Conservation (phyloP, 1,140 invertebrate genomes). For the Arion vulgaris region DNA sequence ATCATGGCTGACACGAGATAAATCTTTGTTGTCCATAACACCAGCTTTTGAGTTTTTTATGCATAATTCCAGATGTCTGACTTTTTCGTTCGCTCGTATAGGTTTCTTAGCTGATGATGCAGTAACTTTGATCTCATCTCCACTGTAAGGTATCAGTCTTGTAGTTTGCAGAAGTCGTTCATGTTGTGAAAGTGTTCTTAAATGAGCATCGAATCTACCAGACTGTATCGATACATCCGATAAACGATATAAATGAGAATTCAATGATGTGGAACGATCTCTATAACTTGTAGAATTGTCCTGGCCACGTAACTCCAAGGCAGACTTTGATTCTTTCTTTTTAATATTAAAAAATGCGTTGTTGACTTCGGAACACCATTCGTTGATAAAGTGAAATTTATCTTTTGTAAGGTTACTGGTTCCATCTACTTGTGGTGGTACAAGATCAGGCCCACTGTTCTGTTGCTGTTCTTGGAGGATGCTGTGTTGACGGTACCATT, state of each 20-base stretch:
- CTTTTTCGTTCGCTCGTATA: neutral
- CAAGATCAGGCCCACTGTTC: neutral
- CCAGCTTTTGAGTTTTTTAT: slow-evolving; percentile 7
- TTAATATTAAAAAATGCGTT: slow-evolving; percentile 27
- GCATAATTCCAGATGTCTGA: neutral
- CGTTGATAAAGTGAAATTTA: slow-evolving; percentile 11
- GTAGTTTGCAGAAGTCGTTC: neutral
- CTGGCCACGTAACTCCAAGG: neutral
- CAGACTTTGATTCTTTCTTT: slow-evolving; percentile 20
- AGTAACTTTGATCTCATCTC: neutral
- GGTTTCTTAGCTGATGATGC: neutral
- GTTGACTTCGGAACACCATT: slow-evolving; percentile 43
- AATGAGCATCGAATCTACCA: neutral
- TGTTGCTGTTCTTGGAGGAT: slow-evolving; percentile 29
- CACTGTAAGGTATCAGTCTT: neutral
- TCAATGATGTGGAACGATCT: neutral
- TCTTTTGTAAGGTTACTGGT: slow-evolving; percentile 3
- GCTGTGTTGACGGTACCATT: slow-evolving; percentile 34
- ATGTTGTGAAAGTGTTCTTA: neutral
- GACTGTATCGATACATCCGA: neutral
- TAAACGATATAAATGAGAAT: neutral
- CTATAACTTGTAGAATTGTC: neutral
- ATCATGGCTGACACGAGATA: slow-evolving; percentile 9
- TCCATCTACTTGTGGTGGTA: neutral
- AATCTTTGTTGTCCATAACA: neutral